These are phyloP conservation scores for Galaxias olidus DNA, from an alignment of 2,797 vertebrate species.

Conservation along the genomic window DNA sequence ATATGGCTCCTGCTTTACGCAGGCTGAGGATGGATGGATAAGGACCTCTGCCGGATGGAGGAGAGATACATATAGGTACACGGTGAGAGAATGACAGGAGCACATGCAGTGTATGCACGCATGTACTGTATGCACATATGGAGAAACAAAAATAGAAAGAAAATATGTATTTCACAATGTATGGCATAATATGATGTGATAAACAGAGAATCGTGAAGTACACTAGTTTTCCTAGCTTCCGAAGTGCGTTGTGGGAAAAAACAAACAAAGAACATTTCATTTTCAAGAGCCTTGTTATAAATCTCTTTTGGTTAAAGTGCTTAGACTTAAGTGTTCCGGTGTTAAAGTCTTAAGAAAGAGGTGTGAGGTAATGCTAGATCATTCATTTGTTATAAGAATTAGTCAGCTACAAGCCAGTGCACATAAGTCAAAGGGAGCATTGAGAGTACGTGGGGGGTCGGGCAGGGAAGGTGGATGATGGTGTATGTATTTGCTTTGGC, in stretches of 20 bases:
- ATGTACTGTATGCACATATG: slow-evolving; percentile 5
- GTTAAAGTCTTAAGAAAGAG: slow-evolving; percentile 61
- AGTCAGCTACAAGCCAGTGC: slow-evolving; percentile 73
- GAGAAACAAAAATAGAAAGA: slow-evolving; percentile 17
- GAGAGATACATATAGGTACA: slow-evolving; percentile 35
- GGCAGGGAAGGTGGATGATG: slow-evolving; percentile 32
- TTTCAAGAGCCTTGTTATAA: too few species aligned
- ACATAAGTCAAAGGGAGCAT: slow-evolving; percentile 67
- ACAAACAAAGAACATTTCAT: too few species aligned
- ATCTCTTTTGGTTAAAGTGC: slow-evolving; percentile 41
- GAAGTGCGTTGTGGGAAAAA: too few species aligned
- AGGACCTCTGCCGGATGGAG: slow-evolving; percentile 64
- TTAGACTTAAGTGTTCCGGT: slow-evolving; percentile 35
- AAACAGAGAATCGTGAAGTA: too few species aligned
- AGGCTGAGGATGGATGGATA: slow-evolving; percentile 72
- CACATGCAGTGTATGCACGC: neutral
- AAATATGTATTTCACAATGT: neutral
- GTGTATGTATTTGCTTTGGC: slow-evolving; percentile 47
- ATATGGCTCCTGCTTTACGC: slow-evolving; percentile 74
- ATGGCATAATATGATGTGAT: too few species aligned
- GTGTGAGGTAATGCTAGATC: slow-evolving; percentile 65
- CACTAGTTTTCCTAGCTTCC: too few species aligned
- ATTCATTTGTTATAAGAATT: slow-evolving; percentile 73
- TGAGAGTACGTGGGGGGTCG: slow-evolving; percentile 66
- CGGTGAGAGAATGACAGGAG: slow-evolving; percentile 16